phyloP scores from a whole-genome alignment of 1,140 invertebrate genomes.

The Drosophila melanogaster region DNA sequence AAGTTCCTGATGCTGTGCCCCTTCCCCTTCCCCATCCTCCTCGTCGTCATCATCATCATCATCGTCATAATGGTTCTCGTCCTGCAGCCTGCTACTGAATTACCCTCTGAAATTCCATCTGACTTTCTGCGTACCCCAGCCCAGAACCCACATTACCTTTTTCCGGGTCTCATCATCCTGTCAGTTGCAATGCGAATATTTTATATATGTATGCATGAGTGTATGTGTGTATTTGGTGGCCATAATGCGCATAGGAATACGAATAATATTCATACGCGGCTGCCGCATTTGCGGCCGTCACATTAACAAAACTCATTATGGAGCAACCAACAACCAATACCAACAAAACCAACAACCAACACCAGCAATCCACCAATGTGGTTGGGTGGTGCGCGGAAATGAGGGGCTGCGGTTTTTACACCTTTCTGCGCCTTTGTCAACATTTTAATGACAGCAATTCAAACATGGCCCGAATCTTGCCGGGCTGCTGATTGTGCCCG shows the following conservation, averaged over 20 bases:
- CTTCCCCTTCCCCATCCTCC: too few relatives aligned
- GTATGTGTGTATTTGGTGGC: neutral
- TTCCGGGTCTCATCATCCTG: constrained; percentile 35
- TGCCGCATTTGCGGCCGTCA: constrained; percentile 63
- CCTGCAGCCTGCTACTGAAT: neutral
- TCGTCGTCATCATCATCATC: too few relatives aligned
- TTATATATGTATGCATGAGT: neutral
- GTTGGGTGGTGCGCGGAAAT: constrained; percentile 4
- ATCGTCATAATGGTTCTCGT: too few relatives aligned
- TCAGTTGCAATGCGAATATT: constrained; percentile 27
- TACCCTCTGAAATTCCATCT: constrained; percentile 5
- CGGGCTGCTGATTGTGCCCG: constrained; percentile 57
- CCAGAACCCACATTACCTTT: neutral
- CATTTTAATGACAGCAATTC: constrained; percentile 84
- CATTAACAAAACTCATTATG: constrained; percentile 76
- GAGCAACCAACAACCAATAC: neutral
- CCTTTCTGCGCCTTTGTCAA: constrained; percentile 82
- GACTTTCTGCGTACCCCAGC: neutral
- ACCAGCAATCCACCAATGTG: constrained; percentile 1
- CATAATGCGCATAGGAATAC: constrained; percentile 35
- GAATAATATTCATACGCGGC: constrained; percentile 26
- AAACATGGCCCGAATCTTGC: constrained; percentile 52
- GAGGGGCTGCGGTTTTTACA: constrained; percentile 63
- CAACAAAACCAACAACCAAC: too few relatives aligned
- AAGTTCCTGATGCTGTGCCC: neutral